Base-by-base conservation (phyloP, 2,888 invertebrate genomes). In the Drosophila cognata region DNA sequence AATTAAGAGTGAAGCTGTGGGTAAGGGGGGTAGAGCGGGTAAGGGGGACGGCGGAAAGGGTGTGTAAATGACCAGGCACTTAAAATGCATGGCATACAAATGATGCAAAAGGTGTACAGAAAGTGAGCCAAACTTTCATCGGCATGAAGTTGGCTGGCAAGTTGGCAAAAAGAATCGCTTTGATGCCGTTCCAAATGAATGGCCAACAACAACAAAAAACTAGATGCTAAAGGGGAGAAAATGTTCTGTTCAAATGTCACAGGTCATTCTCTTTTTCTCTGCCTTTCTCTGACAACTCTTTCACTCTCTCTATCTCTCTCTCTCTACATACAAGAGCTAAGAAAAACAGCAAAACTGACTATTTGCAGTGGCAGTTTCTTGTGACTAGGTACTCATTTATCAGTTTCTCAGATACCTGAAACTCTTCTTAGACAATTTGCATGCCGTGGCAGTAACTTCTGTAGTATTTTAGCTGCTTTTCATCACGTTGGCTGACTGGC, bases 51-150 rank as follows among this genome's bases (percentile, higher is more conserved):
- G 28, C 10, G 52, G 11, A 36, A 18, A 16, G 48, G 61, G 74
- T 59, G 82, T 77, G 62, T 67, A 78, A 79, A 69, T 82, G 85
- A 79, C 66, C 68, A 38, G 80, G 67, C 86, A 88, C 68, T 61
- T 65, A 67, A 79, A 68, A 69, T 71, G 50, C 68, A 71, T 50
- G 51, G 80, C 73, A 82, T 76, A 63, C 72, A 84, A 82, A 82
- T 87, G 84, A 82, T 60, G 68, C 68, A 64, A 77, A 77, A 79
- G 81, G 77, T 71, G 64, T 58, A 63, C 71, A 29, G 35, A 74
- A 56, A 70, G 71, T 70, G 71, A 61, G 46, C n/a, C 55, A 36
- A 70, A 65, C 52, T 74, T 75, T 60, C 28, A 51, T 55, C 25
- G 25, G 25, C 55, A 53, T 60, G 58, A 76, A 73, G 51, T 71